Evolutionary conservation across 2,797 vertebrate genomes (phyloP), one percentile per base, ranked within the genome.

Genomic region (Sternarchorhynchus goeldii): DNA sequence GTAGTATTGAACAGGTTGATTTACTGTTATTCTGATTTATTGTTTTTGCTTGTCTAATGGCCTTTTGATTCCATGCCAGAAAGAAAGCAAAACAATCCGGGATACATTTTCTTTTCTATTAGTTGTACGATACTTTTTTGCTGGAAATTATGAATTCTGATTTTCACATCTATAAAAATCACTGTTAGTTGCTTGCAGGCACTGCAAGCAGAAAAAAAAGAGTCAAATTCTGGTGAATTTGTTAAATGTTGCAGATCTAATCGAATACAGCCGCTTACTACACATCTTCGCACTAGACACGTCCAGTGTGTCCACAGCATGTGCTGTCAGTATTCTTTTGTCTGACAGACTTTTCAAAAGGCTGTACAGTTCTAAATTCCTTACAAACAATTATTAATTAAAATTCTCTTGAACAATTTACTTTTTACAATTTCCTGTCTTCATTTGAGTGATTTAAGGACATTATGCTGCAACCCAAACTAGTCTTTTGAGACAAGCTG

Each of bases 381-480:
- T 50, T 3, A 64, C 56, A n/a, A 66, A 67, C 68, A 59, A 63
- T 57, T 69, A 57, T 68, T 32, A 62, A 56, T 63, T 69, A 57
- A 56, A 57, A 55, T 57, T 69, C 45, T 4, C 29, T 60, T 66
- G 50, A 76, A 60, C 34, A 59, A 64, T n/a, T n/a, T n/a, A n/a
- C n/a, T n/a, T n/a, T n/a, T n/a, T n/a, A n/a, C 39, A 69, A 36
- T 45, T 39, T 21, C 10, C 3, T 73, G 56, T 56, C 67, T 58
- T 75, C 55, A 68, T 80, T 76, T 64, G 58, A 82, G 69, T 39
- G 16, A 81, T 84, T 84, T 79, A 83, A 83, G 83, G 73, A 73
- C 77, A 75, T 82, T 75, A 78, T 67, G 79, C 55, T 76, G 34
- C 18, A 77, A 77, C 68, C 69, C 60, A 65, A 72, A 39, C 66